Base-by-base conservation (phyloP, 1,140 invertebrate genomes). In the Chelonus insularis region DNA sequence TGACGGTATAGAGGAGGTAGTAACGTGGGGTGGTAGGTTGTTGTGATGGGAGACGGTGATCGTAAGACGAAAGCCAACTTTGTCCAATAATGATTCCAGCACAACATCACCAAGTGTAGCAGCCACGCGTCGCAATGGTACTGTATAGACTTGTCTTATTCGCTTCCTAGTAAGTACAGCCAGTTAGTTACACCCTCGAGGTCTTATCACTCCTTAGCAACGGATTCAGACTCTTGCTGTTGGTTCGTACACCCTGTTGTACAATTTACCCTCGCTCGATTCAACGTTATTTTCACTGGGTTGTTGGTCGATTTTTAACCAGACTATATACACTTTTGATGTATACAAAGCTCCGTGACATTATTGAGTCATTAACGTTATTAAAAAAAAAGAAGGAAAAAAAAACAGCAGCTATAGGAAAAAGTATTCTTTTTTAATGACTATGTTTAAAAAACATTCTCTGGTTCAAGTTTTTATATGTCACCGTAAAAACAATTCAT, bases 121-220 rank as follows among this genome's bases (percentile, higher is more conserved):
- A 18, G 34, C 32, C 52, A 55, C 52, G 52, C 36, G 29, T 37
- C 25, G 52, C 52, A 29, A 21, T 18, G 36, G 34, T 23, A 14
- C 41, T 45, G 14, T 51, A 32, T 32, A 51, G 25, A 51, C 25
- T 12, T 39, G 12, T 39, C 29, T 16, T 55, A 55, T 16, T 39
- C 20, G 32, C n/a, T 21, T 21, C n/a, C 34, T 37, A 14, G 29
- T 39, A 14, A 21, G n/a, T 18, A 9, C 52, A 18, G 52, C 18
- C 52, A n/a, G 52, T 55, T 55, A 55, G 52, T 55, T 55, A 55
- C 52, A 55, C 52, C 52, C 52, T 55, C 52, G 52, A 55, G 52
- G 52, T 55, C 52, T 55, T 55, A 55, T 55, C 52, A 55, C 52
- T 29, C 52, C 52, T 39, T 55, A 55, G 52, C 52, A 55, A 55